Evolutionary conservation across 1,140 invertebrate genomes (phyloP), one percentile per base, ranked within the genome.

Genomic region (Ctenoplectra terminalis): DNA sequence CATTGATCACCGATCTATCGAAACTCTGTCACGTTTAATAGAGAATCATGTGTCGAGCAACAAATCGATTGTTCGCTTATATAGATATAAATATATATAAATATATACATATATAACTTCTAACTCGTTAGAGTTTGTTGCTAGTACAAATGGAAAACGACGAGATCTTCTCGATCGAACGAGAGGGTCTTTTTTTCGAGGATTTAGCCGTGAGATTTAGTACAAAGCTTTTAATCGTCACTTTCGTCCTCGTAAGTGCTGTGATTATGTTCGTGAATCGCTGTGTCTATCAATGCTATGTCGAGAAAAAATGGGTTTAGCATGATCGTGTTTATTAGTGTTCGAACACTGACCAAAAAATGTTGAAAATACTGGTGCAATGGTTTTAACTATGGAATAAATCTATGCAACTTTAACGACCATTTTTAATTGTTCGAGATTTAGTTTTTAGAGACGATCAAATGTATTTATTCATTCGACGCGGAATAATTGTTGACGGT

Each of bases 211-310:
- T 52, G 54, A 73, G 66, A 73, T 78, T 79, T 79, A 79, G 77
- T 79, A 79, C 77, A 79, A 79, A 79, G 56, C 77, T 79, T 79
- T 40, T 52, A 54, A 72, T 34, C 69, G 56, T 34, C 77, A 31
- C 69, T 79, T 73, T 79, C 56, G 77, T 79, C 77, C 77, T 72
- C 77, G 46, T 29, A 60, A 72, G 56, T 37, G 77, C 77, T 79
- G 77, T 79, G 77, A 79, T 79, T 79, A 72, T 31, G 76, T 71
- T 79, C 67, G 54, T 48, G 20, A 54, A 52, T 56, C 52, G 34
- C 76, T 79, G 66, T 60, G 34, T 71, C 8, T 71, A 60, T 72
- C 69, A 26, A n/a, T 79, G 77, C 77, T 79, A 72, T 56, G 77
- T 72, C 77, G 77, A 63, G 77, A 34, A 60, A 72, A 71, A 72